Conservation (phyloP, 1,140 invertebrate species). For the Vollenhovia emeryi region DNA sequence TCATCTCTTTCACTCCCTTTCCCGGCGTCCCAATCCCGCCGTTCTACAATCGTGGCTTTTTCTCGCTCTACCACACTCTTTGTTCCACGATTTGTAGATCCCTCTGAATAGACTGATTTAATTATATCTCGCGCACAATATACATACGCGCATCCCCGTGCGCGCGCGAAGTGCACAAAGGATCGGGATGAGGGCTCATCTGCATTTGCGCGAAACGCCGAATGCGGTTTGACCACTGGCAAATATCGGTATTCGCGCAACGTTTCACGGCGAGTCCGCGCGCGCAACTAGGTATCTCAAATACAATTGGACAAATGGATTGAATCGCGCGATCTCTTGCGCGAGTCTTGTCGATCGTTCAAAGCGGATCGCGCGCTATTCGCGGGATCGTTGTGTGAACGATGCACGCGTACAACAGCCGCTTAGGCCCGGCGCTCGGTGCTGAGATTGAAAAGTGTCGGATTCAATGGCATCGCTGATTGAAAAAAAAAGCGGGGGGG, state of each 20-base stretch:
- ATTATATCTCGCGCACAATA: neutral
- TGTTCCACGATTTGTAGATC: constrained; percentile 1
- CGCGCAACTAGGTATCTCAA: constrained; percentile 46
- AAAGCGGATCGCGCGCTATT: constrained; percentile 45
- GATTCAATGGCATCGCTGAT: constrained; percentile 41
- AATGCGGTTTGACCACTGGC: constrained; percentile 58
- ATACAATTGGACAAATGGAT: constrained; percentile 64
- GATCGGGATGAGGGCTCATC: neutral
- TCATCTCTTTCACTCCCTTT: neutral
- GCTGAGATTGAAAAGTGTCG: constrained; percentile 26
- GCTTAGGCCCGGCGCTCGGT: neutral
- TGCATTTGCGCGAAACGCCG: constrained; percentile 2
- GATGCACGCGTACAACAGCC: neutral
- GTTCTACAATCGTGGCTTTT: neutral
- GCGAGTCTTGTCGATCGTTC: neutral
- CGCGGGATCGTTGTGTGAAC: constrained; percentile 7
- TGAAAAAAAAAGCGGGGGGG: neutral
- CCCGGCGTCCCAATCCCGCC: neutral
- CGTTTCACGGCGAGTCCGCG: constrained; percentile 44
- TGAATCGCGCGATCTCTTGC: constrained; percentile 53
- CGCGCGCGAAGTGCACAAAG: constrained; percentile 12
- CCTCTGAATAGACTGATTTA: constrained; percentile 33
- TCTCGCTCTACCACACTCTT: constrained; percentile 10
- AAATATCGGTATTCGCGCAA: constrained; percentile 68
- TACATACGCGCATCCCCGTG: neutral